Percentiles rank a stretch among this genome's conserved stretches.
Evolutionary conservation across 2,113 vertebrate species (phyloP).

Genomic region (Pterophyllum scalare): DNA sequence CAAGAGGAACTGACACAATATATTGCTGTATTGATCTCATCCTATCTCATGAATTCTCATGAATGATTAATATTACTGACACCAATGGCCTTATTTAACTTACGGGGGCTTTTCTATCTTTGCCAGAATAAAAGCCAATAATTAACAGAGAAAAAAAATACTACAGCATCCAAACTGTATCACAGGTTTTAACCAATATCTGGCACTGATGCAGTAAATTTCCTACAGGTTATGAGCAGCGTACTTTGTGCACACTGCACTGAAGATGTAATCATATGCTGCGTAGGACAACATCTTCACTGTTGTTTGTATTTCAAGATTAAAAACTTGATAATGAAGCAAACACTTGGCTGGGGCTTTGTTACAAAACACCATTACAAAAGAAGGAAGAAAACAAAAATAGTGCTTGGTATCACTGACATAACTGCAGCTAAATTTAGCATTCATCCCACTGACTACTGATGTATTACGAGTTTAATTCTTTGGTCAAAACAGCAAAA

Average conservation of each 20-base stretch:
- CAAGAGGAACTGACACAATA: background rate
- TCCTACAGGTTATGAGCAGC: background rate
- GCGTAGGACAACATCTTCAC: background rate
- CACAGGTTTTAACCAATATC: background rate
- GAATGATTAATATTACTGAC: too few relatives aligned
- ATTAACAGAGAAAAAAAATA: background rate
- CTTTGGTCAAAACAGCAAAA: background rate
- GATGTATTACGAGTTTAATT: background rate
- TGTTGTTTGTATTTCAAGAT: conserved; percentile 1
- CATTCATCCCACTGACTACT: background rate
- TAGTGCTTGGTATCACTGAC: background rate
- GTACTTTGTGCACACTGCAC: background rate
- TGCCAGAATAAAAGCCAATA: background rate
- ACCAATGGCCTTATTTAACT: too few relatives aligned
- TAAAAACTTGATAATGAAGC: background rate
- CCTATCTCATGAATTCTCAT: too few relatives aligned
- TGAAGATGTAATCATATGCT: too few relatives aligned
- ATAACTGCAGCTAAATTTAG: conserved; percentile 3
- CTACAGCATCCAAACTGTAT: background rate
- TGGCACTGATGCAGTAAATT: background rate
- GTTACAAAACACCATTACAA: background rate
- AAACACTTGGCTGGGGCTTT: background rate
- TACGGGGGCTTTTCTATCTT: background rate
- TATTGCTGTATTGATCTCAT: background rate
- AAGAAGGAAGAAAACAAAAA: background rate